phyloP scores from a whole-genome alignment of 2,113 vertebrate species.

The Cyanoderma ruficeps region DNA sequence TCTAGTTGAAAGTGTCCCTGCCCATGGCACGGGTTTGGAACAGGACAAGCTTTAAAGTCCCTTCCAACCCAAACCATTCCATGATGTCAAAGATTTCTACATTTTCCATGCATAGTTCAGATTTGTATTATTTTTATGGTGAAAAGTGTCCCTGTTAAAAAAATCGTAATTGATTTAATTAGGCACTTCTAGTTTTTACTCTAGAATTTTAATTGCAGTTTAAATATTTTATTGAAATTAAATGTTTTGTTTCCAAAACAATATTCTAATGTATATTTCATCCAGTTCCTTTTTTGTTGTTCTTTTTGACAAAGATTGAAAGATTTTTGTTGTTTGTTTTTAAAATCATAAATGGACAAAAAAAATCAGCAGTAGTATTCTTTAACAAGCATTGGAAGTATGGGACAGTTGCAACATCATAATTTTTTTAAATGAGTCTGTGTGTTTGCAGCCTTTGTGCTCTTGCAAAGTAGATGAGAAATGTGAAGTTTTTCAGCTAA shows the following conservation, averaged over 20 bases:
- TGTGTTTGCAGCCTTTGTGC: neutral
- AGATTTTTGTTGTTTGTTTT: neutral
- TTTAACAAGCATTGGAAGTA: neutral
- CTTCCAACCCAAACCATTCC: neutral
- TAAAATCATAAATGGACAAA: neutral
- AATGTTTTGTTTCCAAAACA: neutral
- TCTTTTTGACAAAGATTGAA: neutral
- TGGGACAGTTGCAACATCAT: neutral
- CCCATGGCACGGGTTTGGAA: fast-evolving
- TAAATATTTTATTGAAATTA: neutral
- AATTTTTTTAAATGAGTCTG: neutral
- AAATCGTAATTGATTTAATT: neutral
- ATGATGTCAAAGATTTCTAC: neutral
- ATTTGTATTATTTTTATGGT: neutral
- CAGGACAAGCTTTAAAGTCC: neutral
- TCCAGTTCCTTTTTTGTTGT: neutral
- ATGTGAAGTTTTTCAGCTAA: neutral
- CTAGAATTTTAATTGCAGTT: neutral
- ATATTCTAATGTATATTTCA: neutral
- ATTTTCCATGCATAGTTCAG: neutral
- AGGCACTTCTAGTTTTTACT: neutral
- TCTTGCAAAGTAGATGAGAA: neutral
- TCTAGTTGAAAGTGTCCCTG: neutral
- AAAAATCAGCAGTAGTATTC: neutral
- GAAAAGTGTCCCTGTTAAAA: neutral